A percentile compares a stretch with the other conserved stretches of the same genome.
These are phyloP conservation scores for Eretmochelys imbricata DNA, from an alignment of 2,113 vertebrate genomes.

Conservation along the genomic window DNA sequence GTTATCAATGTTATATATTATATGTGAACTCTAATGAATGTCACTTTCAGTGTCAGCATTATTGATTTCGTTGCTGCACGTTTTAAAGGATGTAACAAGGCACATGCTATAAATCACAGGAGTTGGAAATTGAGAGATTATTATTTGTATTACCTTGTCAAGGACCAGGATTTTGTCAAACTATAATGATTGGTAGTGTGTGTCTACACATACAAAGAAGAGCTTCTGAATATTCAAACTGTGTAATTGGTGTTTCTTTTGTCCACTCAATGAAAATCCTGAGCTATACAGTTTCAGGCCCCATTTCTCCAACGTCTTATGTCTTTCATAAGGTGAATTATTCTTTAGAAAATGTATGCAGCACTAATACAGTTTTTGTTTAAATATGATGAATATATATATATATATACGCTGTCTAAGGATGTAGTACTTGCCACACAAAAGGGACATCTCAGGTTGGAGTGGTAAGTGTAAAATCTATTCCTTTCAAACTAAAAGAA, in stretches of 20 bases:
- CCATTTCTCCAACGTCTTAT: not conserved
- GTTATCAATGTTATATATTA: rapidly evolving
- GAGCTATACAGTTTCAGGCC: not conserved
- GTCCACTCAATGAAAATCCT: not conserved
- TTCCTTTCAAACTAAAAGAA: not conserved
- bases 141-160: not conserved
- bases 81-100: not conserved
- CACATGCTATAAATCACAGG: not conserved
- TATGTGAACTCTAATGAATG: not conserved
- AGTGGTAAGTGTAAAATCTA: not conserved
- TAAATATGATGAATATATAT: not conserved
- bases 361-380: not conserved
- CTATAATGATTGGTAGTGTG: not conserved
- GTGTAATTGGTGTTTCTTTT: not conserved
- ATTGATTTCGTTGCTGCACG: not conserved
- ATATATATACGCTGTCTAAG: not conserved
- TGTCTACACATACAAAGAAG: not conserved
- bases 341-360: not conserved
- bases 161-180: not conserved
- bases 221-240: not conserved
- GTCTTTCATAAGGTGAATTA: not conserved
- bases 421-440: not conserved
- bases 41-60: rapidly evolving
- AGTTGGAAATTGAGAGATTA: not conserved
- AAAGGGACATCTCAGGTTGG: not conserved